Percentiles rank a stretch among this genome's conserved stretches.
Conservation (phyloP, 2,888 invertebrate species). For the Tanytarsus gracilentus region DNA sequence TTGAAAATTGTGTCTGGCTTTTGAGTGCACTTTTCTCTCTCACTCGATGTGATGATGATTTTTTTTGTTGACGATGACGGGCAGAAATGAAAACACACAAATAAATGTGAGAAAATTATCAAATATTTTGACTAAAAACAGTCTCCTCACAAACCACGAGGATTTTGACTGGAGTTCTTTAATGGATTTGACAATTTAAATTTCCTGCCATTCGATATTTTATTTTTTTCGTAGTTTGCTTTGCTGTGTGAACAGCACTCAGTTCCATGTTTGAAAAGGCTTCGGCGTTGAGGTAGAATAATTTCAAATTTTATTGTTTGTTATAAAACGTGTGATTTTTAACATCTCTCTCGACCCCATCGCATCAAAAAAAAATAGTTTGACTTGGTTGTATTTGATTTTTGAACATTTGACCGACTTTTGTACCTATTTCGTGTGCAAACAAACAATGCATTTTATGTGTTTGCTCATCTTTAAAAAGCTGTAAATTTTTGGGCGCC, state of each 20-base stretch:
- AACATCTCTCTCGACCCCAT: conserved; percentile 9
- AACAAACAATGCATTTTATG: background rate
- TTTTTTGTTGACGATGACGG: no score
- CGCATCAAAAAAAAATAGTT: background rate
- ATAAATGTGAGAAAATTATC: conserved; percentile 23
- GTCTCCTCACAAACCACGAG: background rate
- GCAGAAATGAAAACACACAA: conserved; percentile 16
- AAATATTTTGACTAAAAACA: conserved; percentile 24
- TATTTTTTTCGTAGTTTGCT: background rate
- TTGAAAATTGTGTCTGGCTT: conserved; percentile 4
- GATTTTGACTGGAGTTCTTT: background rate
- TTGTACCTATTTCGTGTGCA: background rate
- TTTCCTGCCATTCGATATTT: conserved; percentile 25
- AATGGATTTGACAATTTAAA: conserved; percentile 23
- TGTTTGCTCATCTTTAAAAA: background rate
- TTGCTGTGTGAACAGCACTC: background rate
- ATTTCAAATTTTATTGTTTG: conserved; percentile 20
- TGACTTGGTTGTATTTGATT: conserved; percentile 3
- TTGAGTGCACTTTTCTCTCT: background rate
- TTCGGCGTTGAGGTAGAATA: background rate
- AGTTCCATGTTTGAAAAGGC: background rate
- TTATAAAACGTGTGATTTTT: conserved; percentile 26
- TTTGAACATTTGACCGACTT: conserved; percentile 20
- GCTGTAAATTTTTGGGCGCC: conserved; percentile 24
- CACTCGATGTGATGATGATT: no score